Percentiles rank a stretch among this genome's conserved stretches.
These are phyloP conservation scores for Portunus trituberculatus DNA, from an alignment of 1,140 invertebrate genomes.

Conservation along the genomic window DNA sequence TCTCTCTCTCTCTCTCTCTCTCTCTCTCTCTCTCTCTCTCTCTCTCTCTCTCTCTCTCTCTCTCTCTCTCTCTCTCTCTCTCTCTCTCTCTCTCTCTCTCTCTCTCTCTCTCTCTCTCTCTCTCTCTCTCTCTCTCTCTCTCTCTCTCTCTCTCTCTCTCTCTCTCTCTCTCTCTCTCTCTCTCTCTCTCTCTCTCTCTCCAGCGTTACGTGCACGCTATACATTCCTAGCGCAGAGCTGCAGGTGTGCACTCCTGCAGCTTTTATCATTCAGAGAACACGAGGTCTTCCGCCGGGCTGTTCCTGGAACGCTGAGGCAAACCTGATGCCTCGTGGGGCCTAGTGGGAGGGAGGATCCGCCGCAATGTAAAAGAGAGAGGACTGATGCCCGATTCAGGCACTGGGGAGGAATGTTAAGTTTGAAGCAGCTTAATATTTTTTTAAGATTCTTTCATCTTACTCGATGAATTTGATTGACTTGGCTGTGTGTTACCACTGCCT, in stretches of 20 bases:
- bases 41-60: conserved; percentile 26
- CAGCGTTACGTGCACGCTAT: not conserved
- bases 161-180: no score
- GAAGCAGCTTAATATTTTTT: no score
- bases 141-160: no score
- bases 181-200: no score
- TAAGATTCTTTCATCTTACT: no score
- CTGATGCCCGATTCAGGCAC: not conserved
- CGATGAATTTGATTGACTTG: no score
- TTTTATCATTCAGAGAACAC: not conserved
- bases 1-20: no score
- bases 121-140: no score
- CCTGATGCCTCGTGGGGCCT: not conserved
- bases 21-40: no score
- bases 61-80: conserved; percentile 48
- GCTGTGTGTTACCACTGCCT: no score
- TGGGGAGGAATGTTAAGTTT: no score
- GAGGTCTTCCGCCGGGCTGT: not conserved
- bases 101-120: no score
- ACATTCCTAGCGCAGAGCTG: not conserved
- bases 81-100: conserved; percentile 3
- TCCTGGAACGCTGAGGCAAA: not conserved
- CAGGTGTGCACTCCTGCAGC: not conserved
- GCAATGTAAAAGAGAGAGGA: not conserved
- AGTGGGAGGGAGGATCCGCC: not conserved